A percentile compares a stretch with the other conserved stretches of the same genome.
Evolutionary conservation across 2,113 vertebrate genomes (phyloP).

Genomic region (Phodopus roborovskii): DNA sequence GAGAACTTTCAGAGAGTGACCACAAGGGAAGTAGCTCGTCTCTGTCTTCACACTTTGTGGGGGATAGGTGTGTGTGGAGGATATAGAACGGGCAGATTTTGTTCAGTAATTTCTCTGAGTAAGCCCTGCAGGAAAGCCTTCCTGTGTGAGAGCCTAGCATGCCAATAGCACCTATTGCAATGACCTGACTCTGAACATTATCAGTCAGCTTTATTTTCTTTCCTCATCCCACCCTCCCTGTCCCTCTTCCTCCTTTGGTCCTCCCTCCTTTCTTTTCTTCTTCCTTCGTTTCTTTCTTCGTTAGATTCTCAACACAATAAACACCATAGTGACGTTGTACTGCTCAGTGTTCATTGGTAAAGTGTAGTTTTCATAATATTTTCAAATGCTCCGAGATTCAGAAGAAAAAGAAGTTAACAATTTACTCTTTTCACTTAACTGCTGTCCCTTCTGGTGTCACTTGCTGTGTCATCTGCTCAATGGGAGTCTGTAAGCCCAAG

Average conservation of each 20-base stretch:
- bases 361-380: neutral
- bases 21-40: neutral
- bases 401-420: constrained; percentile 10
- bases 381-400: neutral
- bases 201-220: neutral
- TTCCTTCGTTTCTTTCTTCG: neutral
- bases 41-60: neutral
- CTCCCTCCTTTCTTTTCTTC: no score
- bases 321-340: neutral
- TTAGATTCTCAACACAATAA: neutral
- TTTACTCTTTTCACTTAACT: neutral
- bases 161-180: neutral
- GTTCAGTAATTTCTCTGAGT: neutral
- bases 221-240: accelerated
- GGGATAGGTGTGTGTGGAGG: neutral
- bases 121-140: neutral
- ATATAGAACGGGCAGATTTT: neutral
- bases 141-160: neutral
- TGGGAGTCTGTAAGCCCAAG: neutral
- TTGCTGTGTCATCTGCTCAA: neutral
- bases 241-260: no score
- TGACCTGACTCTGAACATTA: neutral
- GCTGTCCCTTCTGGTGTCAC: neutral
- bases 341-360: neutral
- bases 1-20: neutral